Base-by-base conservation (phyloP, 2,797 vertebrate genomes). In the Meriones psammophilus region DNA sequence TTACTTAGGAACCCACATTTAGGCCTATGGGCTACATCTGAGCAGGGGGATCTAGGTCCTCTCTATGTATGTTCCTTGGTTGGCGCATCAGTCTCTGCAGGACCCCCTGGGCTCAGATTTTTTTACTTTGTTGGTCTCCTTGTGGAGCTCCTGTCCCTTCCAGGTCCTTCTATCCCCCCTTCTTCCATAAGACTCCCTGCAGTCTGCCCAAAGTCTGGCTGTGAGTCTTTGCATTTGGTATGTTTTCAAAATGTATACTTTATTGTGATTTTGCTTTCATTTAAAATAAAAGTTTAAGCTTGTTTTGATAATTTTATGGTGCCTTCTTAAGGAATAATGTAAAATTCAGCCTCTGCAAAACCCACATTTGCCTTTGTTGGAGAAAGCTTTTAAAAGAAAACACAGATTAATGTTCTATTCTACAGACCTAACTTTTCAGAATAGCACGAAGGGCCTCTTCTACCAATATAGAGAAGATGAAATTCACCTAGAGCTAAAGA, bases 251-350 rank as follows among this genome's bases (percentile, higher is more conserved):
- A 42, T 86, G 26, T 83, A 2, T 71, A 66, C 14, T 89, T 89
- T 62, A 8, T 3, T 33, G 1, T 87, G 20, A 42, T 91, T 76
- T 94, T 88, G 71, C 20, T 66, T 79, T 76, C 36, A 54, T 80
- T 81, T 46, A 69, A 68, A 17, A 28, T 56, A 76, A 88, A 91
- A 60, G 36, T 85, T 83, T 84, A 78, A 54, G 74, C 88, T 90
- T 64, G 17, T 76, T 92, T 74, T 58, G 12, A 78, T 69, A 69
- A 81, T 89, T 71, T 66, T 22, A 74, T 87, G 33, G 56, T 20
- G 24, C 69, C 85, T 92, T 69, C 73, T 94, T 71, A 79, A 58
- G 92, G 46, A 39, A 64, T 80, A 81, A 39, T 91, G 69, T 62
- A 89, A 89, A n/a, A 9, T 64, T 92, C 18, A 42, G 26, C 30